Percentiles rank a stretch among this genome's conserved stretches.
These are phyloP conservation scores for Drosophila takahashii DNA, from an alignment of 1,140 invertebrate genomes.

Conservation along the genomic window DNA sequence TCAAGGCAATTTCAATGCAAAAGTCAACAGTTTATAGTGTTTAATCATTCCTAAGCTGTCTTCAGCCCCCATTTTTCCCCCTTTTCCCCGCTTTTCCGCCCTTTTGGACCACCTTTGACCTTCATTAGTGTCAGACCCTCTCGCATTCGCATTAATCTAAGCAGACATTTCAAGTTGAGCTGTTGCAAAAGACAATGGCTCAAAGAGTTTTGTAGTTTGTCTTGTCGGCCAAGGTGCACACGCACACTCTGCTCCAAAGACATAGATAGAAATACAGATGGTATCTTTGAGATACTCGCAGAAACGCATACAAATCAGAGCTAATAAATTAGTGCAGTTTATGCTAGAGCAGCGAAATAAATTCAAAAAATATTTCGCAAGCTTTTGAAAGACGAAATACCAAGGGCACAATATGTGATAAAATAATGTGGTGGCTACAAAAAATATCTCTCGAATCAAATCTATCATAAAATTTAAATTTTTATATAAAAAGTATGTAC, in stretches of 20 bases:
- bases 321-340: slow-evolving; percentile 11
- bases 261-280: slow-evolving; percentile 12
- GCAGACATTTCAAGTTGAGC: slow-evolving; percentile 36
- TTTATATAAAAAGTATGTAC: too few species aligned
- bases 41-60: slow-evolving; percentile 58
- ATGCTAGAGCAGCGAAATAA: neutral
- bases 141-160: slow-evolving; percentile 49
- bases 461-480: too few species aligned
- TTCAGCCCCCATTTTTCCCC: neutral
- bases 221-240: slow-evolving; percentile 33
- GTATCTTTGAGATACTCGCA: slow-evolving; percentile 4
- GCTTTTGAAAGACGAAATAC: neutral
- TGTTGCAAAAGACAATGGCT: slow-evolving; percentile 50
- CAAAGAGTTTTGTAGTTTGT: slow-evolving; percentile 27
- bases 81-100: neutral
- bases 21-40: slow-evolving; percentile 56
- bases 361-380: neutral
- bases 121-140: slow-evolving; percentile 58
- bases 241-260: slow-evolving; percentile 1
- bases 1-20: slow-evolving; percentile 35
- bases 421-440: neutral
- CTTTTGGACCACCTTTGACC: slow-evolving; percentile 44
- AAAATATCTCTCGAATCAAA: too few species aligned
- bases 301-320: slow-evolving; percentile 25
- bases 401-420: neutral